Percentiles rank a stretch among this genome's conserved stretches.
Evolutionary conservation across 2,888 invertebrate genomes (phyloP).

Genomic region (Epistrophella euchroma): DNA sequence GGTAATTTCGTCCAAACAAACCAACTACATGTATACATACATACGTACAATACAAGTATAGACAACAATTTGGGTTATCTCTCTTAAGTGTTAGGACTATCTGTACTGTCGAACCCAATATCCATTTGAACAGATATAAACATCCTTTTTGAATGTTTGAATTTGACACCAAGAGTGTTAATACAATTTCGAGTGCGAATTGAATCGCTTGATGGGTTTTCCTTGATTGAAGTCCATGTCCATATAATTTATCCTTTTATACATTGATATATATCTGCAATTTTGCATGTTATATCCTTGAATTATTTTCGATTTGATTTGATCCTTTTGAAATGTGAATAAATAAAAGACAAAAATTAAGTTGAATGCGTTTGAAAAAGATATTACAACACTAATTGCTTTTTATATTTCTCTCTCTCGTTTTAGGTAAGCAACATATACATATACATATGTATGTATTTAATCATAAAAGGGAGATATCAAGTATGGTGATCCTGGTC

Average conservation of each 20-base stretch:
- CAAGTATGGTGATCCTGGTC: background rate
- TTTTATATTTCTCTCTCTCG: conserved; percentile 42
- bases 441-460: no score
- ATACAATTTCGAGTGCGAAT: conserved; percentile 72
- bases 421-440: conserved; percentile 62
- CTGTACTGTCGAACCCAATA: conserved; percentile 42
- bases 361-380: conserved; percentile 32
- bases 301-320: conserved; percentile 35
- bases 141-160: conserved; percentile 70
- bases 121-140: conserved; percentile 28
- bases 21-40: background rate
- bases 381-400: conserved; percentile 67
- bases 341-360: conserved; percentile 31
- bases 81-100: conserved; percentile 6
- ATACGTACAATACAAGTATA: background rate
- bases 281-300: conserved; percentile 12
- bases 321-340: conserved; percentile 74
- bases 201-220: conserved; percentile 67
- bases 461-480: background rate
- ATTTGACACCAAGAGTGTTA: conserved; percentile 74
- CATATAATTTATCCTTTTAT: conserved; percentile 19
- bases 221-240: conserved; percentile 60
- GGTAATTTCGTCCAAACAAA: conserved; percentile 38
- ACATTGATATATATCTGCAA: conserved; percentile 11
- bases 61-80: conserved; percentile 25